Percentiles rank a stretch among this genome's conserved stretches.
Conservation (phyloP, 2,888 invertebrate species). For the Norana najaformis region DNA sequence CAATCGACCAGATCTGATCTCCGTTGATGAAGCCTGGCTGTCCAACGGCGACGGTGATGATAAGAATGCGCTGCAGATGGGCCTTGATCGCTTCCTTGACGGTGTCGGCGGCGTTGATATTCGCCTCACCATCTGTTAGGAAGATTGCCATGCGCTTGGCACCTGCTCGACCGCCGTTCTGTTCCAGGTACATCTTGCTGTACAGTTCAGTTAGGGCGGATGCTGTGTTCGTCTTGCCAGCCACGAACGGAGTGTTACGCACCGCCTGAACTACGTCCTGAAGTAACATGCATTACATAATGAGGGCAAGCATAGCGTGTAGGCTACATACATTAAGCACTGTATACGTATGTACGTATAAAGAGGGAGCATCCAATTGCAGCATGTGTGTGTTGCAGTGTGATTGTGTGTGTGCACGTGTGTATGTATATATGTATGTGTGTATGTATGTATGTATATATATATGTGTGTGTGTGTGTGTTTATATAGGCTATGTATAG, state of each 20-base stretch:
- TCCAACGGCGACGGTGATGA: not conserved
- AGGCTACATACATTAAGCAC: not conserved
- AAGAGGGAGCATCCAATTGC: no score
- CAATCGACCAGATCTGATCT: conserved; percentile 52
- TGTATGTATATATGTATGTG: no score
- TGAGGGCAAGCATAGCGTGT: not conserved
- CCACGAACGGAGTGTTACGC: conserved; percentile 24
- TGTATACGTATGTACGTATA: no score
- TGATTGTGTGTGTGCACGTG: no score
- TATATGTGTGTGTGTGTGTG: no score
- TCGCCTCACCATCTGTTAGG: conserved; percentile 54
- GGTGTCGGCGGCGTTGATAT: conserved; percentile 52
- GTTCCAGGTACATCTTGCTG: conserved; percentile 47
- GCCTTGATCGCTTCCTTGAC: conserved; percentile 50
- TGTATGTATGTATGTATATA: no score
- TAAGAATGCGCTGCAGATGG: conserved; percentile 31
- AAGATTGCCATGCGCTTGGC: conserved; percentile 52
- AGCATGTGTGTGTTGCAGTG: no score
- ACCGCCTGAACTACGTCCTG: conserved; percentile 35
- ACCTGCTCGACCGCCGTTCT: conserved; percentile 50
- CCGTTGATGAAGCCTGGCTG: conserved; percentile 41
- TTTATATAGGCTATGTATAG: no score
- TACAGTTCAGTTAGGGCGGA: conserved; percentile 46
- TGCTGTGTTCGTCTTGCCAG: conserved; percentile 32
- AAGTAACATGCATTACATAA: not conserved